Percentiles rank a stretch among this genome's conserved stretches.
Evolutionary conservation across 2,113 vertebrate genomes (phyloP).

Genomic region (Psettodes erumei): DNA sequence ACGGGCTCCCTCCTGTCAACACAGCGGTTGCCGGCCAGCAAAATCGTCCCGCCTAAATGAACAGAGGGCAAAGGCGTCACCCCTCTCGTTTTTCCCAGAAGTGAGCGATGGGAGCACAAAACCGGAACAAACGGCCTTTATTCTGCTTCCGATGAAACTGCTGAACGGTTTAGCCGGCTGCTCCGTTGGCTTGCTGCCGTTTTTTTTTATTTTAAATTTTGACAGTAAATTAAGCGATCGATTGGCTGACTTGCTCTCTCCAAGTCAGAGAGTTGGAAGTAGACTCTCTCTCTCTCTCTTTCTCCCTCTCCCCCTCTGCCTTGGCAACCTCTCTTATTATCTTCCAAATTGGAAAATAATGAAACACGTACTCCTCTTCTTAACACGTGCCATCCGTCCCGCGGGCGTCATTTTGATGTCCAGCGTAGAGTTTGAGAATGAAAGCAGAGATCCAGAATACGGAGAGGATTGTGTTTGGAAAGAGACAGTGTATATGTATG

Average conservation of each 20-base stretch:
- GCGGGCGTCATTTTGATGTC: not conserved
- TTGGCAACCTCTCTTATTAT: constrained; percentile 3
- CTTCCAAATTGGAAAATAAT: constrained; percentile 16
- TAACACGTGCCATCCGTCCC: not conserved
- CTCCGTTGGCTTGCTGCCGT: not conserved
- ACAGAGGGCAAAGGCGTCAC: not conserved
- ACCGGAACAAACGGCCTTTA: not conserved
- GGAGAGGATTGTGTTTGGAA: constrained; percentile 31
- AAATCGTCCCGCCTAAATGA: not conserved
- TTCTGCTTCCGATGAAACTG: not conserved
- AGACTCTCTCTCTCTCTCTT: no score
- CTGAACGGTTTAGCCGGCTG: not conserved
- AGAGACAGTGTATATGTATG: constrained; percentile 20
- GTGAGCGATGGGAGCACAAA: not conserved
- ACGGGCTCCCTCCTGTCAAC: not conserved
- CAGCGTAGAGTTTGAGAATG: constrained; percentile 5
- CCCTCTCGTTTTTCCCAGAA: not conserved
- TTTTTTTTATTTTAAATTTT: no score
- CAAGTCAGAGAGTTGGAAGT: not conserved
- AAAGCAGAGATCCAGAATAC: not conserved
- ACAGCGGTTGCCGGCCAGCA: not conserved
- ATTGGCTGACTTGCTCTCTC: not conserved
- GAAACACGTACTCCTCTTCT: not conserved
- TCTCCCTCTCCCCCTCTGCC: no score
- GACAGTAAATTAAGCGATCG: not conserved